phyloP scores from a whole-genome alignment of 2,797 vertebrate species.

The Phrynocephalus vlangalii region DNA sequence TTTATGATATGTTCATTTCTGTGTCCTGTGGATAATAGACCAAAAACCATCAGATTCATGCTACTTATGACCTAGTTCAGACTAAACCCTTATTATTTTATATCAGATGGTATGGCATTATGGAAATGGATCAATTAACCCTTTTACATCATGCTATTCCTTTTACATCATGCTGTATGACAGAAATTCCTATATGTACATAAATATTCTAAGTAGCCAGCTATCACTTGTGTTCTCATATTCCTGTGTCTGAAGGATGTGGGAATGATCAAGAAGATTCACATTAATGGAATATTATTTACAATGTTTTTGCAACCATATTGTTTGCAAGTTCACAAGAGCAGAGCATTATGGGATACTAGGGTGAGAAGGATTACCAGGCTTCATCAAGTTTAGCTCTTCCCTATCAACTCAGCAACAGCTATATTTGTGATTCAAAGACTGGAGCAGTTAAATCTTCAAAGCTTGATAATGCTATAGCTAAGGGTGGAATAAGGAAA shows the following conservation, averaged over 20 bases:
- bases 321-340: background rate
- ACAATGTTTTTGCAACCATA: background rate
- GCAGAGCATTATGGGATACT: background rate
- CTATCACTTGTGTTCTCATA: background rate
- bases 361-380: background rate
- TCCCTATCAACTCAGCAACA: background rate
- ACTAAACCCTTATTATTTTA: slow-evolving; percentile 46
- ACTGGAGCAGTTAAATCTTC: background rate
- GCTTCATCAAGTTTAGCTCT: background rate
- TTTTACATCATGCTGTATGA: slow-evolving; percentile 22
- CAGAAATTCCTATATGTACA: slow-evolving; percentile 4
- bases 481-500: background rate
- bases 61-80: slow-evolving; percentile 12
- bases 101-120: slow-evolving; percentile 40
- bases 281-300: slow-evolving; percentile 6
- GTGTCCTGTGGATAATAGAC: background rate
- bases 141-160: slow-evolving; percentile 25
- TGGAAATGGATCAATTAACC: slow-evolving; percentile 45
- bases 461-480: background rate
- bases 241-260: background rate
- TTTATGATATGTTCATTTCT: background rate
- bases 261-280: background rate
- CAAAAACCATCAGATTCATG: background rate
- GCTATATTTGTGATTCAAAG: background rate
- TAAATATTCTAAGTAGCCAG: slow-evolving; percentile 3